Conservation (phyloP, 2,113 vertebrate genomes). For the Ammospiza caudacuta region DNA sequence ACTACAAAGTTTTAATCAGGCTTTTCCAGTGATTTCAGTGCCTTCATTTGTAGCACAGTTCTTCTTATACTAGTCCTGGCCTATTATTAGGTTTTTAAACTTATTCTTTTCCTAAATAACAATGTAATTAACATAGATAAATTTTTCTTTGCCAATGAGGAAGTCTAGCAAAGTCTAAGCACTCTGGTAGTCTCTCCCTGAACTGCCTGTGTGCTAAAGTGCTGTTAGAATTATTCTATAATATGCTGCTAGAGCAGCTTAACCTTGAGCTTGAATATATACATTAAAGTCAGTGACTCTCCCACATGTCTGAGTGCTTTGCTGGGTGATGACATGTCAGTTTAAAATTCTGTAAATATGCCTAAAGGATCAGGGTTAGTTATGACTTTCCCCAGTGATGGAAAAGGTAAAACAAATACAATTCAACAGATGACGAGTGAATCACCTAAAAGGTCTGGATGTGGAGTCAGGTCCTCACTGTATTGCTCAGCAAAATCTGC, state of each 20-base stretch:
- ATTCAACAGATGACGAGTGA: background rate
- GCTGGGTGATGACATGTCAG: background rate
- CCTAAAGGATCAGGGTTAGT: background rate
- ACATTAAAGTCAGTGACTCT: background rate
- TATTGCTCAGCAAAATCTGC: background rate
- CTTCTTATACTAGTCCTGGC: background rate
- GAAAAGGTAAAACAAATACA: constrained; percentile 9
- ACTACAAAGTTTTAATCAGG: background rate
- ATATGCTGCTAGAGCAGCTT: constrained; percentile 4
- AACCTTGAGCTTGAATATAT: background rate
- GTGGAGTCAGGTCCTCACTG: background rate
- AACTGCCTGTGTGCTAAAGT: background rate
- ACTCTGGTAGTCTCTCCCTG: background rate
- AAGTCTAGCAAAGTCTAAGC: background rate
- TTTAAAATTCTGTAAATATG: background rate
- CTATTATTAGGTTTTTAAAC: background rate
- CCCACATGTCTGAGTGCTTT: background rate
- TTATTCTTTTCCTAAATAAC: background rate
- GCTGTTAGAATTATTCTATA: background rate
- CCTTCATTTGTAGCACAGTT: background rate
- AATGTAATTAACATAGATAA: background rate
- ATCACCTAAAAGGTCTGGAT: background rate
- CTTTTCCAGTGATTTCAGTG: background rate
- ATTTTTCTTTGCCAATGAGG: background rate
- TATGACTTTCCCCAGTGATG: constrained; percentile 6